A percentile compares a stretch with the other conserved stretches of the same genome.
phyloP scores from a whole-genome alignment of 2,113 vertebrate genomes.

The Oreochromis spilurus region DNA sequence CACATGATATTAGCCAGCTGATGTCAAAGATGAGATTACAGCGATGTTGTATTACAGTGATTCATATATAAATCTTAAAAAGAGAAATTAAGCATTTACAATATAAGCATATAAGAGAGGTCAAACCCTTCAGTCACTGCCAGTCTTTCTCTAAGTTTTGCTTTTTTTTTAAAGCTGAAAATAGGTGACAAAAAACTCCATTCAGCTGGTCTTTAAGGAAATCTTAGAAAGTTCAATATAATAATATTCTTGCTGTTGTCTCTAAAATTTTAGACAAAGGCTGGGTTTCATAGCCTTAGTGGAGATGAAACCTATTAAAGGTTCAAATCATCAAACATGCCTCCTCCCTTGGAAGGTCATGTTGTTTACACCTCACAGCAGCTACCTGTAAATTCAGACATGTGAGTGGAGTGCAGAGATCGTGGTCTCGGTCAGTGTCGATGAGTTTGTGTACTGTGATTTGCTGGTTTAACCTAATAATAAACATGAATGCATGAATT shows the following conservation, averaged over 20 bases:
- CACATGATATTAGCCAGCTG: background rate
- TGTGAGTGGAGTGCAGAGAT: background rate
- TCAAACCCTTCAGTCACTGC: background rate
- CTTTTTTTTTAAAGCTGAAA: background rate
- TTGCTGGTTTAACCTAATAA: background rate
- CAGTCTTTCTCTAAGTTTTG: background rate
- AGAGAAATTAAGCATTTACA: background rate
- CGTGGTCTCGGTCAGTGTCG: background rate
- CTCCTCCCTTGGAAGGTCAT: background rate
- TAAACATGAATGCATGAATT: background rate
- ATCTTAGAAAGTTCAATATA: background rate
- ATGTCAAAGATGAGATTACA: background rate
- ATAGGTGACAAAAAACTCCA: background rate
- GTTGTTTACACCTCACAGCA: background rate
- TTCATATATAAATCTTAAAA: background rate
- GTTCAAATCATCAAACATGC: background rate
- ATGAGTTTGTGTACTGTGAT: background rate
- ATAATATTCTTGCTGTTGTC: background rate
- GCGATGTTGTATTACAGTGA: accelerated
- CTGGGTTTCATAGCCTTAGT: background rate
- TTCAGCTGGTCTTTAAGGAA: background rate
- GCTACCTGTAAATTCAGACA: background rate
- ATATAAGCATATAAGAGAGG: background rate
- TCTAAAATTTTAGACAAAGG: background rate
- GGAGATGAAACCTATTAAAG: background rate